These are phyloP conservation scores for Nezara viridula DNA, from an alignment of 2,888 invertebrate genomes.

Conservation along the genomic window DNA sequence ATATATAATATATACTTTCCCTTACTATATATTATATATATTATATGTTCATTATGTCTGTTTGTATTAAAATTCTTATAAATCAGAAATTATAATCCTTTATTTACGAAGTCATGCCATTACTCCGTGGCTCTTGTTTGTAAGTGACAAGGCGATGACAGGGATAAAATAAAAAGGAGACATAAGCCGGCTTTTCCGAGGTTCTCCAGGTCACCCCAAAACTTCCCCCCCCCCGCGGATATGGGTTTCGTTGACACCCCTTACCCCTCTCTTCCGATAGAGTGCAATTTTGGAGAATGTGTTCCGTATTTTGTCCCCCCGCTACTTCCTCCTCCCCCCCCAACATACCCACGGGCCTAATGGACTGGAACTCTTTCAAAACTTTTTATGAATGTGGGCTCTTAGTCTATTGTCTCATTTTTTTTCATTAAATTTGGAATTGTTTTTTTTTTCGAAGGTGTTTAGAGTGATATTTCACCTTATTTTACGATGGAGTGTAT, in stretches of 20 bases:
- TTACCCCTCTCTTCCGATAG: neutral
- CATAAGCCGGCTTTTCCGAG: neutral
- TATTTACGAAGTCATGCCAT: neutral
- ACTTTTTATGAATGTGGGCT: neutral
- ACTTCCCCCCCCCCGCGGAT: neutral
- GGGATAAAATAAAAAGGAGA: neutral
- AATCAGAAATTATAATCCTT: neutral
- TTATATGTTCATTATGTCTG: too few relatives aligned
- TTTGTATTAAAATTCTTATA: neutral
- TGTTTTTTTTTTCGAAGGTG: too few relatives aligned
- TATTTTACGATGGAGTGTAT: too few relatives aligned
- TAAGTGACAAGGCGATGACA: neutral
- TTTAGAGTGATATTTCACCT: neutral
- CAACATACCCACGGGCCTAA: neutral
- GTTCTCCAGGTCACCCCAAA: neutral
- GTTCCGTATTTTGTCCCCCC: neutral
- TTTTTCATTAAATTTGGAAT: neutral
- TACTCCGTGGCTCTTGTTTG: neutral
- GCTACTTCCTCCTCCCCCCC: neutral
- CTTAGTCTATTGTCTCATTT: neutral
- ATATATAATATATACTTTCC: too few relatives aligned
- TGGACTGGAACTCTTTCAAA: conserved; percentile 18
- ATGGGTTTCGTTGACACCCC: neutral
- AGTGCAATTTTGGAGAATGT: conserved; percentile 28
- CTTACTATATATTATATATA: too few relatives aligned